These are phyloP conservation scores for Camptogramma bilineatum DNA, from an alignment of 2,888 invertebrate genomes.

Conservation along the genomic window DNA sequence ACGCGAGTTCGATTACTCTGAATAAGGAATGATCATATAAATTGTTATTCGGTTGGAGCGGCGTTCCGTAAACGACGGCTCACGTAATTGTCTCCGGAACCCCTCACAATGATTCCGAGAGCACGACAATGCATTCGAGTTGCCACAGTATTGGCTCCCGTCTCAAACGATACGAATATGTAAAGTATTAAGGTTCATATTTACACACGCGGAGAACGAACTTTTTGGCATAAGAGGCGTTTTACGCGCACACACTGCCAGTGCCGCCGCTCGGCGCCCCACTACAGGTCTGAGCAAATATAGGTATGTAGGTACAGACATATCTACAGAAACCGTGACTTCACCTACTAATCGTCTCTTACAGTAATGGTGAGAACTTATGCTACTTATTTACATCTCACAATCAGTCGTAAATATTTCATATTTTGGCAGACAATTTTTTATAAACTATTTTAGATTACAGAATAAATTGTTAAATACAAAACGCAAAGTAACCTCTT, in stretches of 20 bases:
- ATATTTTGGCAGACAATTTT: conserved; percentile 79
- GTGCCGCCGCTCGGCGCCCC: conserved; percentile 49
- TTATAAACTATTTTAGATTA: conserved; percentile 57
- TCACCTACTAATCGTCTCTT: conserved; percentile 69
- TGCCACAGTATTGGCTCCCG: conserved; percentile 62
- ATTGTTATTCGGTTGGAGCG: conserved; percentile 49
- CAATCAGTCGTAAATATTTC: conserved; percentile 81
- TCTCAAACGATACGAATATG: conserved; percentile 61
- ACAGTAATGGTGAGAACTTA: conserved; percentile 78
- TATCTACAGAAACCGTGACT: conserved; percentile 77
- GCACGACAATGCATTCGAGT: conserved; percentile 48
- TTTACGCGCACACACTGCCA: conserved; percentile 72
- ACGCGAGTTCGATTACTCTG: conserved; percentile 48
- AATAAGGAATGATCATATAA: conserved; percentile 50
- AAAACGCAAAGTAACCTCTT: conserved; percentile 63
- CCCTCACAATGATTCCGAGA: conserved; percentile 42
- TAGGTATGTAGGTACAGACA: conserved; percentile 78
- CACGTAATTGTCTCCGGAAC: conserved; percentile 44
- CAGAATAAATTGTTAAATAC: conserved; percentile 55
- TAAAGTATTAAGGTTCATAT: conserved; percentile 64
- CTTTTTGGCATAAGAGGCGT: conserved; percentile 82
- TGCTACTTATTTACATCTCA: conserved; percentile 82
- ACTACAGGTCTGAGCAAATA: conserved; percentile 83
- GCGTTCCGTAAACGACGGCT: conserved; percentile 38
- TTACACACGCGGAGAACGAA: conserved; percentile 70